These are phyloP conservation scores for Columba janthina DNA, from an alignment of 2,113 vertebrate genomes.

Conservation along the genomic window DNA sequence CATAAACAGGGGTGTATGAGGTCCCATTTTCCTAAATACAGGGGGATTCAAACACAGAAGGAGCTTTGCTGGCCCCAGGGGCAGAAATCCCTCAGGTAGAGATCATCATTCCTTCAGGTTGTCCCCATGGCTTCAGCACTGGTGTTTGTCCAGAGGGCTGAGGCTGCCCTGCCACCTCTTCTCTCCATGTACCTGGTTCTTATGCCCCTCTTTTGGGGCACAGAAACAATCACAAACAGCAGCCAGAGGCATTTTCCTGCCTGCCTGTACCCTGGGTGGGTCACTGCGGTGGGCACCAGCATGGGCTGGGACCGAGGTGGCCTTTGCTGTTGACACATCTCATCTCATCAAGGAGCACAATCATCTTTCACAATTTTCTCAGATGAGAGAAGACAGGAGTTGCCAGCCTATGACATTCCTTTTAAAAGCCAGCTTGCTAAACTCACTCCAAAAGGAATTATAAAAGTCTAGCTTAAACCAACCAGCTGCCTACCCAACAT, in stretches of 20 bases:
- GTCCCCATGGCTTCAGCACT: neutral
- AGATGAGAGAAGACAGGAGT: neutral
- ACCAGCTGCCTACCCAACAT: neutral
- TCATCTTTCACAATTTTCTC: fast-evolving
- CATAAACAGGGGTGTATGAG: neutral
- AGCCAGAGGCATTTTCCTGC: neutral
- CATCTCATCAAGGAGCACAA: neutral
- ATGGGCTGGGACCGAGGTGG: neutral
- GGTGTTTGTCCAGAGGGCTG: neutral
- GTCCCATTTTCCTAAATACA: neutral
- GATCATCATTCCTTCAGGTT: neutral
- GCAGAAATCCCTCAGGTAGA: neutral
- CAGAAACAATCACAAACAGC: neutral
- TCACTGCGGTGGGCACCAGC: neutral
- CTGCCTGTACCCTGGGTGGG: neutral
- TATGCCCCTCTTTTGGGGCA: neutral
- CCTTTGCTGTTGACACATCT: neutral
- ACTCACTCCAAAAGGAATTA: neutral
- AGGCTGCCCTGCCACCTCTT: neutral
- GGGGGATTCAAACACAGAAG: neutral
- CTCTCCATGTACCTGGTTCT: neutral
- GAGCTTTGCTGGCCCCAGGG: neutral
- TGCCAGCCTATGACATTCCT: neutral
- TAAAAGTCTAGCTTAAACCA: neutral
- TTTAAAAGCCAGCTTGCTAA: neutral